Evolutionary conservation across 1,140 invertebrate species (phyloP), one percentile per base, ranked within the genome.

Genomic region (Eufriesea mexicana): DNA sequence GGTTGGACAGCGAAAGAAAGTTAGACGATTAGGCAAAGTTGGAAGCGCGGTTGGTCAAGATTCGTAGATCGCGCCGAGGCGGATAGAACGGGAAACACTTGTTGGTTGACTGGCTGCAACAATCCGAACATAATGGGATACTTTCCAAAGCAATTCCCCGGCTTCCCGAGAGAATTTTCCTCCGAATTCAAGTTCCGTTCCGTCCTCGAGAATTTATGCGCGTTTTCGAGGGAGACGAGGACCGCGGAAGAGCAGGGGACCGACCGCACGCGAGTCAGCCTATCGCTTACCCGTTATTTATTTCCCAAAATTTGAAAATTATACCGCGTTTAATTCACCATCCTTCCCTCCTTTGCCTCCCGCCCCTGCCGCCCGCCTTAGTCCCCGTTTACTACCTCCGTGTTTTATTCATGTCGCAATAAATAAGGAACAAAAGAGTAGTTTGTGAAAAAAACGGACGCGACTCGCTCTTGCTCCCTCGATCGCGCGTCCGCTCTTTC

Each of bases 391-490:
- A 28, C 61, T 45, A 45, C 67, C 71, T 66, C 91, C 90, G 91
- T 93, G 91, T 93, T 94, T 94, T 94, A 94, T 94, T 93, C 92
- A 94, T 94, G 92, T 92, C 89, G 92, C 88, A 92, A 93, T 93
- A 93, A 93, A 93, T 93, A 93, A 93, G 89, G 76, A 91, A 91
- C 89, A 91, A 91, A 93, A 86, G 90, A 92, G 86, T 89, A 88
- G 92, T 93, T 93, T 85, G 70, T 85, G 85, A 72, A 93, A 93
- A 93, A 90, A 88, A 73, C 35, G 47, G n/a, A 82, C 87, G 84
- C 67, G 84, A 75, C 61, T 57, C 25, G 23, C 25, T 54, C 10
- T 71, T 35, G 2, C 14, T 23, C 67, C 16, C 54, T 57, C 42
- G 35, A 35, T 35, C 35, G 4, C 76, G 61, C 57, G 57, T 75